A percentile compares a stretch with the other conserved stretches of the same genome.
phyloP scores from a whole-genome alignment of 2,797 vertebrate species.

The Pangasius macronema region DNA sequence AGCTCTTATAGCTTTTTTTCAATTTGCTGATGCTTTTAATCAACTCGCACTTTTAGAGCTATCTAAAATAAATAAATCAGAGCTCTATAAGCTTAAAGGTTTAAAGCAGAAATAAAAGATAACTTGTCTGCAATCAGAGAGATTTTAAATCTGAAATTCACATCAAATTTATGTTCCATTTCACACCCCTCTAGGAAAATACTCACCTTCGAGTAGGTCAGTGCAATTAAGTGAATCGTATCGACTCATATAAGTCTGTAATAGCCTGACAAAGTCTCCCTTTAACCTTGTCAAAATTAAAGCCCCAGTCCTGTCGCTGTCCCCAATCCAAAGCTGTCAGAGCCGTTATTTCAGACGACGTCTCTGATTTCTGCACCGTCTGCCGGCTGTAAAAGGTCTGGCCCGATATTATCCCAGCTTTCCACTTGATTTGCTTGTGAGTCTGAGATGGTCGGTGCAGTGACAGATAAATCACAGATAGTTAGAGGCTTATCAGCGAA shows the following conservation, averaged over 20 bases:
- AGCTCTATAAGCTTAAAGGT: background rate
- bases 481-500: constrained; percentile 65
- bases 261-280: background rate
- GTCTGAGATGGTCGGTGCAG: constrained; percentile 56
- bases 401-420: constrained; percentile 12
- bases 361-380: constrained; percentile 16
- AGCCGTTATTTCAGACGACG: background rate
- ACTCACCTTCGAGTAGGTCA: constrained; percentile 1
- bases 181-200: background rate
- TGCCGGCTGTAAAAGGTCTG: constrained; percentile 2
- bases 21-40: constrained; percentile 21
- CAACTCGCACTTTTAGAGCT: background rate
- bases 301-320: constrained; percentile 5
- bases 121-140: background rate
- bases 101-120: constrained; percentile 1
- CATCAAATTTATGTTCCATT: background rate
- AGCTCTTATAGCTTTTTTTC: background rate
- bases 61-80: background rate
- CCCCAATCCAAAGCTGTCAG: constrained; percentile 2
- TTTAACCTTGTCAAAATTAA: constrained; percentile 36
- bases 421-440: constrained; percentile 34
- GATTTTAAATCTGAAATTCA: background rate
- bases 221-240: constrained; percentile 14
- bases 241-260: background rate
- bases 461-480: constrained; percentile 62